phyloP scores from a whole-genome alignment of 2,888 invertebrate genomes.

The Heterodera filipjevi region DNA sequence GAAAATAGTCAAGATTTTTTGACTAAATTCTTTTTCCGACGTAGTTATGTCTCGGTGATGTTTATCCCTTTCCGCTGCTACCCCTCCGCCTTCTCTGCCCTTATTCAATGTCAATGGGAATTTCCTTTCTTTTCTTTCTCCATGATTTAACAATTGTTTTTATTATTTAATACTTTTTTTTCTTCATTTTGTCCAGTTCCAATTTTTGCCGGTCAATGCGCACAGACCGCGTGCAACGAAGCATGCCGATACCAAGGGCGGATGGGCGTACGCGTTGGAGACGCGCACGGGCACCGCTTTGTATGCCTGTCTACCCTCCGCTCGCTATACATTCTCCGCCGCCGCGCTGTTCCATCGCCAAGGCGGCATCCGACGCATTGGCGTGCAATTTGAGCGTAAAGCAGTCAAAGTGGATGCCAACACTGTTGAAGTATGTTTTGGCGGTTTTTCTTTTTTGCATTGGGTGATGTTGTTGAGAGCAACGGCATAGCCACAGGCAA shows the following conservation, averaged over 20 bases:
- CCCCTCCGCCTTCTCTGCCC: too few species aligned
- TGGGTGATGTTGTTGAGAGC: too few species aligned
- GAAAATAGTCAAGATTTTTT: too few species aligned
- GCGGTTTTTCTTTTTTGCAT: neutral
- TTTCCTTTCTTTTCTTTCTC: too few species aligned
- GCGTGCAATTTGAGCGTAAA: conserved; percentile 42
- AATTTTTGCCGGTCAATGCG: conserved; percentile 32
- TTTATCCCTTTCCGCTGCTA: too few species aligned
- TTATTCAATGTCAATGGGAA: too few species aligned
- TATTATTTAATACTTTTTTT: too few species aligned
- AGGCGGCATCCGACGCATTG: conserved; percentile 17
- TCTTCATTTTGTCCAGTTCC: conserved; percentile 41
- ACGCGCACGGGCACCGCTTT: conserved; percentile 74
- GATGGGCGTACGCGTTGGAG: conserved; percentile 47
- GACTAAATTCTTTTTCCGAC: too few species aligned
- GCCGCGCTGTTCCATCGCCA: conserved; percentile 23
- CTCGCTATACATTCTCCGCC: conserved; percentile 75
- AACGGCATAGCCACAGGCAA: too few species aligned
- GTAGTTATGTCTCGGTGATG: too few species aligned
- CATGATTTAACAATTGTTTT: too few species aligned
- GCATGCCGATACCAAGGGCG: neutral
- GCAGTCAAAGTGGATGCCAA: conserved; percentile 38
- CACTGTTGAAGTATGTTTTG: conserved; percentile 34
- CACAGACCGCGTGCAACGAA: conserved; percentile 27
- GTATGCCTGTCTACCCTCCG: conserved; percentile 81